phyloP scores from a whole-genome alignment of 2,888 invertebrate species.

The Lagria hirta region DNA sequence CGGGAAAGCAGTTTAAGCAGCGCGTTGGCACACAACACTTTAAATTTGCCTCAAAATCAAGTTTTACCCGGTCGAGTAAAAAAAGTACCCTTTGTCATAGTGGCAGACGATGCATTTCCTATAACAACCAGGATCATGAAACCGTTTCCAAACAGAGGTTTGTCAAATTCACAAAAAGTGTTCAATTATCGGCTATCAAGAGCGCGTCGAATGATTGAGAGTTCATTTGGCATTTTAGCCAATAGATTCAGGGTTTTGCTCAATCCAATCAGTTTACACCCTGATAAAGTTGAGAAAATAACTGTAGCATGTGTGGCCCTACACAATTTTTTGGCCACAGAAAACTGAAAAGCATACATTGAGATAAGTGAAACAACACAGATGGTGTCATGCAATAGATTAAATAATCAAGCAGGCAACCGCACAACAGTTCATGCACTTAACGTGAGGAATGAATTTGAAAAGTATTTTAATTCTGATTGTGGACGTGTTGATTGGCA shows the following conservation, averaged over 20 bases:
- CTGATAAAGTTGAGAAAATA: slow-evolving; percentile 23
- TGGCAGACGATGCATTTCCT: slow-evolving; percentile 41
- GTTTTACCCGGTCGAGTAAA: slow-evolving; percentile 27
- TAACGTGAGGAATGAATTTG: slow-evolving; percentile 1
- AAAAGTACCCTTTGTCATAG: slow-evolving; percentile 32
- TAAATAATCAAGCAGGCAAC: slow-evolving; percentile 2
- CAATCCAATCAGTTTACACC: slow-evolving; percentile 22
- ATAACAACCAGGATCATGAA: slow-evolving; percentile 35
- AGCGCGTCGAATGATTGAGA: slow-evolving; percentile 27
- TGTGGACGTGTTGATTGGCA: slow-evolving; percentile 1
- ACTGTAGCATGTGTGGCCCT: slow-evolving; percentile 20
- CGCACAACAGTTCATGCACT: neutral
- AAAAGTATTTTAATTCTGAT: slow-evolving; percentile 1
- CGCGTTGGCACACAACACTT: slow-evolving; percentile 27
- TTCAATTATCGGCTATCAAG: slow-evolving; percentile 27
- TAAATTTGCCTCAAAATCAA: slow-evolving; percentile 35
- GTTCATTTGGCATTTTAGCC: slow-evolving; percentile 28
- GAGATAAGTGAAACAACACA: slow-evolving; percentile 4
- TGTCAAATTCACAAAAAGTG: slow-evolving; percentile 22
- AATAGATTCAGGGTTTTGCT: slow-evolving; percentile 28
- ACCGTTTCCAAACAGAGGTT: slow-evolving; percentile 33
- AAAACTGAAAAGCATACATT: slow-evolving; percentile 1
- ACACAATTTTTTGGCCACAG: slow-evolving; percentile 18
- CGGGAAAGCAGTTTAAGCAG: slow-evolving; percentile 29
- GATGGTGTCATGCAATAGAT: no score